Evolutionary conservation across 2,888 invertebrate genomes (phyloP), one percentile per base, ranked within the genome.

Genomic region (Pseudococcus viburni): DNA sequence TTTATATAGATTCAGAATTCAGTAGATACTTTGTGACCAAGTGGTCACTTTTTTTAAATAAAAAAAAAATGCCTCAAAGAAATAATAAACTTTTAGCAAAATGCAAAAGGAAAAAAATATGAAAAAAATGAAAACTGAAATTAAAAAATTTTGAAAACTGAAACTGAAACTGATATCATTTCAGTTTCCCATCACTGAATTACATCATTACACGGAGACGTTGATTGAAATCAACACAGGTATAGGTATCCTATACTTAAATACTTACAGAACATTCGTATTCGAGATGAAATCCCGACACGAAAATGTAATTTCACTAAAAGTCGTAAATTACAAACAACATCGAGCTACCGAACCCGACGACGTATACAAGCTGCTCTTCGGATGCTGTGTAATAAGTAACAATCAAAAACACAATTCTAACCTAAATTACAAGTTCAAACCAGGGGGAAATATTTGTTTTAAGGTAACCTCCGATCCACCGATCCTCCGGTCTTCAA

Each of bases 251-350:
- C 17, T 51, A 51, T 51, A 12, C 51, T 51, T 51, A 51, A 9
- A 15, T 51, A 51, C 26, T 33, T 33, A 33, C 15, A 51, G 12
- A 51, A 6, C 51, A 51, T 51, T 51, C 51, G 12, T 42, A 42
- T 51, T 8, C 51, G 0, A 51, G n/a, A 22, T 33, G 73, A 77
- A 77, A 77, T 77, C 33, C 33, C n/a, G 8, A 77, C 77, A 77
- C 77, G 77, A 77, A 77, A 77, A 77, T 17, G 33, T 39, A 77
- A 77, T 77, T 42, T 77, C 77, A 17, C n/a, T 77, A 77, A 77
- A 77, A 77, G 77, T 77, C 77, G 42, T 77, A 77, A 77, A 77
- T 77, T 42, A 77, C 33, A 77, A 7, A 42, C 5, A 77, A 42
- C 77, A 77, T 42, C 39, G 26, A 68, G 77, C 77, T 77, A 77